Conservation (phyloP, 2,113 vertebrate species). For the Castor canadensis region DNA sequence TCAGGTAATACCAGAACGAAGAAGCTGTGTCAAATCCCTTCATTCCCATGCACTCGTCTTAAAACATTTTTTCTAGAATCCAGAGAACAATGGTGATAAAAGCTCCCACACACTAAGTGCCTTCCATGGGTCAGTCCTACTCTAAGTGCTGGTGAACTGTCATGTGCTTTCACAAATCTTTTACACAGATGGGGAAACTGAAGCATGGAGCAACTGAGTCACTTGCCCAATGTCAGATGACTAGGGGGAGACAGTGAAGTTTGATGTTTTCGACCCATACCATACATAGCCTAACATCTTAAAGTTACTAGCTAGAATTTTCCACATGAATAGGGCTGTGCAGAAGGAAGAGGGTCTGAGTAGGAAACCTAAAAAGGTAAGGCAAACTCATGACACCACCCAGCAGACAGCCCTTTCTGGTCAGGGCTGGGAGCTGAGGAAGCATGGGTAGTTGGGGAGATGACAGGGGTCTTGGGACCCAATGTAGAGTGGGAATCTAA, state of each 20-base stretch:
- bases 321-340: not conserved
- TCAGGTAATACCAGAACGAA: not conserved
- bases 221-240: not conserved
- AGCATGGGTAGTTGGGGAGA: not conserved
- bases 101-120: not conserved
- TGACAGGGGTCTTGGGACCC: too few species aligned
- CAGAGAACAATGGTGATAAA: not conserved
- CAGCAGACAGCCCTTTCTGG: not conserved
- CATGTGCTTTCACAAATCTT: not conserved
- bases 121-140: accelerated
- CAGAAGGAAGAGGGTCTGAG: not conserved
- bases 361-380: not conserved
- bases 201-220: not conserved
- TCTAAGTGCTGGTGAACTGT: accelerated
- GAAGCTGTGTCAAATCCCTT: too few species aligned
- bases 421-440: not conserved
- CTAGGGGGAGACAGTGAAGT: not conserved
- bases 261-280: not conserved
- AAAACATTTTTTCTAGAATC: not conserved
- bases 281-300: too few species aligned
- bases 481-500: not conserved
- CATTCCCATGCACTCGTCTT: too few species aligned
- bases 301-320: not conserved
- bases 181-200: not conserved
- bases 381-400: not conserved